Base-by-base conservation (phyloP, 2,113 vertebrate species). In the Electrona antarctica region DNA sequence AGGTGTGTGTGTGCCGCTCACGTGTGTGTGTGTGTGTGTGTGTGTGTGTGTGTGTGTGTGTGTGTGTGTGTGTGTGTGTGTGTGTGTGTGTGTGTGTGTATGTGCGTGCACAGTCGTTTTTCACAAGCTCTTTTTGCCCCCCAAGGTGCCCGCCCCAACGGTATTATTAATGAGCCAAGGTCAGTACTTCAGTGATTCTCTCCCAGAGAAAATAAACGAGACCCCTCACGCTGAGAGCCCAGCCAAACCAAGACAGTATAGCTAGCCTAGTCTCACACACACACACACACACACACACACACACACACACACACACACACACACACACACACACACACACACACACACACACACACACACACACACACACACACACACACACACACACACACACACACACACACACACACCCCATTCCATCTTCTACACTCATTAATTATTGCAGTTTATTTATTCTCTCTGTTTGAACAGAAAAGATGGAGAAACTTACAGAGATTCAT, bases 131-230 rank as follows among this genome's bases (percentile, higher is more conserved):
- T n/a, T 56, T 48, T 64, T 64, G 67, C 65, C 77, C 51, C n/a
- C 58, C 21, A 21, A 15, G 52, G 45, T 14, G 46, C 68, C 59
- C 33, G 60, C 62, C 55, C 64, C 29, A 59, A 58, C 51, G 71
- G 15, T 79, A 61, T 82, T 78, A 85, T 85, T 85, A 88, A 81
- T 87, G 81, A 63, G 10, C 76, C 80, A 78, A 80, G 80, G 79
- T 90, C 79, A 74, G 78, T 74, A 77, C 73, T 68, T 67, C 64
- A 83, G 58, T 69, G 69, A 84, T 74, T 65, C 71, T 76, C 73
- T 78, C 55, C 67, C 66, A 72, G 68, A 73, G 69, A 80, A 88
- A 90, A 88, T 86, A 90, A 89, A 86, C 71, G 68, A 72, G 71
- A 67, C 69, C n/a, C 50, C 66, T 67, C 54, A 63, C 52, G 73